Conservation (phyloP, 2,113 vertebrate genomes). For the Gila orcuttii region DNA sequence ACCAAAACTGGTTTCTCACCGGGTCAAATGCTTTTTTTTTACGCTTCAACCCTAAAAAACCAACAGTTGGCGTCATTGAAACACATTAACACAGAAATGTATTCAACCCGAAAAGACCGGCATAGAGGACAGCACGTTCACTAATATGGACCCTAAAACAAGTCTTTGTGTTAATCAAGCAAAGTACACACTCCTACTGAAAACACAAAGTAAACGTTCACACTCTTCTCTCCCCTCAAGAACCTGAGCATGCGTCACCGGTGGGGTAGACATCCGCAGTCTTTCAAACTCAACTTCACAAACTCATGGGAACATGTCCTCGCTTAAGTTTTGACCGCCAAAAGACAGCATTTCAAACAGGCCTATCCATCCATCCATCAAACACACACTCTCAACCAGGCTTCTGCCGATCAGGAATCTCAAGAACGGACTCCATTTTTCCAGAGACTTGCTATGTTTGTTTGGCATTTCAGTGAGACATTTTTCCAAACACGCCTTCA, state of each 20-base stretch:
- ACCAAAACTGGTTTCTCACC: conserved; percentile 24
- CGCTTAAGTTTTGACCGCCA: not conserved
- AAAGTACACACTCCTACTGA: conserved; percentile 17
- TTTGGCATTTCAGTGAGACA: conserved; percentile 55
- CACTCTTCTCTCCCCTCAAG: not conserved
- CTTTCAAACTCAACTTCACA: conserved; percentile 19
- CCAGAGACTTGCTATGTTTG: conserved; percentile 47
- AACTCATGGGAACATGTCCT: conserved; percentile 22
- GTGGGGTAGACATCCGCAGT: not conserved
- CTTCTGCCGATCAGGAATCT: conserved; percentile 36
- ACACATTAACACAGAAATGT: conserved; percentile 32
- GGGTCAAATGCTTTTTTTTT: conserved; percentile 17
- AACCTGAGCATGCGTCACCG: conserved; percentile 4
- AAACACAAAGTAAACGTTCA: conserved; percentile 16
- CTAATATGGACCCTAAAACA: conserved; percentile 23
- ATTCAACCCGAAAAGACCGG: conserved; percentile 3
- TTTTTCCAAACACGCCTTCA: conserved; percentile 61
- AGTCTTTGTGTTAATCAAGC: conserved; percentile 33
- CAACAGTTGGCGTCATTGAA: conserved; percentile 43
- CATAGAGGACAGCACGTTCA: not conserved
- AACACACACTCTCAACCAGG: conserved; percentile 22
- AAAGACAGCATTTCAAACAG: conserved; percentile 35
- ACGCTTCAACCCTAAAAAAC: conserved; percentile 29
- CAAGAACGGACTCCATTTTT: conserved; percentile 30
- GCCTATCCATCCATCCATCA: conserved; percentile 36